Evolutionary conservation across 1,140 invertebrate species (phyloP), one percentile per base, ranked within the genome.

Genomic region (Conopomorpha cramerella): DNA sequence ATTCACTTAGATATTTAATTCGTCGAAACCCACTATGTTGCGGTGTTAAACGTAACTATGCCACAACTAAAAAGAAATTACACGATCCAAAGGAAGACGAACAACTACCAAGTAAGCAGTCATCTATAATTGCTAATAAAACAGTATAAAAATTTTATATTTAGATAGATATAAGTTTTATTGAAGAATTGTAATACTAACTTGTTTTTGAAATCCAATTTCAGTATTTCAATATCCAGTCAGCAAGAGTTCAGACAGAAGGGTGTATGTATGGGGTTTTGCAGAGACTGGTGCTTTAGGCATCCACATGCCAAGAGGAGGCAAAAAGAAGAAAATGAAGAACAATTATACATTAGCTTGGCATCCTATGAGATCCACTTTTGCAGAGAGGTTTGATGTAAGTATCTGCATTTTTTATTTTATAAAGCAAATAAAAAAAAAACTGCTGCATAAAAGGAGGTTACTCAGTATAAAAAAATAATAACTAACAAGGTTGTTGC

Each of bases 261-360:
- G 85, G 43, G 77, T 91, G 0, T 92, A 91, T 73, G 83, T 84
- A 2, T 92, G 88, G 87, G 89, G 90, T 1, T 68, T 87, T 36
- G 83, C 85, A 2, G 84, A 86, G 43, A 89, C 89, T 14, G 90
- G 90, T 2, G 90, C 87, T 2, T 65, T 92, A 15, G 90, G 89
- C 1, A 77, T 84, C 16, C 56, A 81, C 8, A 55, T 78, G 27
- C 73, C 65, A 11, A 55, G 79, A 0, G 77, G 78, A 12, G 60
- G 70, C 38, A 60, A 76, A 39, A 49, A 63, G 31, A 55, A 47
- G 14, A 58, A 67, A 36, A 61, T 81, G 29, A 54, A 51, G 32
- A 65, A 71, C 38, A 45, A 64, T 38, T 62, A 81, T 31, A 47
- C 67, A 23, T 78, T 71, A 47, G 70, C 83, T 8, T 72, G 81